Base-by-base conservation (phyloP, 2,888 invertebrate genomes). In the Xestia sexstrigata region DNA sequence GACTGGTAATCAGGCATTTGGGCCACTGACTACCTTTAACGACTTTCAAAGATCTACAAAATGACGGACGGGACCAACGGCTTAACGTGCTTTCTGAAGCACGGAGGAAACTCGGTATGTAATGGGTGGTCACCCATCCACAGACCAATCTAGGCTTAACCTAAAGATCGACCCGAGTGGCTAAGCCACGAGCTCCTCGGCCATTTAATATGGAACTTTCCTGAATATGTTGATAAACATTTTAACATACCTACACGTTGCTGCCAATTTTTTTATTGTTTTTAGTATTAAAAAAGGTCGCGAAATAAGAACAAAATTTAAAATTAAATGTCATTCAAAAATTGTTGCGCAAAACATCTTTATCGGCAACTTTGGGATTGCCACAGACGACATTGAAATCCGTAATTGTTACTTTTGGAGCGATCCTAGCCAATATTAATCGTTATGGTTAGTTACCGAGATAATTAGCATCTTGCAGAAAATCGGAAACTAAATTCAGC, bases 261-360 rank as follows among this genome's bases (percentile, higher is more conserved):
- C 23, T 23, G 23, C 7, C 11, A 42, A 13, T 42, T 17, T 45
- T 42, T 1, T 72, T 30, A 30, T 45, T 74, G 20, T 6, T n/a
- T 49, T 23, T 49, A 49, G 13, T 70, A n/a, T 4, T 47, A 47
- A 15, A 17, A 68, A 58, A 39, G 39, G 39, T 79, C 20, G 3
- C 7, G 7, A 47, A 70, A 68, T 30, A 39, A 58, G 11, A 78
- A 49, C 30, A 78, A 20, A 49, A 45, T 13, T 23, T 26, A 42
- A 20, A 52, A 35, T 35, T 26, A 13, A 63, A 62, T 49, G 60
- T 17, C 20, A 52, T 42, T 11, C 26, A 47, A n/a, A 79, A 26
- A 13, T 58, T 39, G n/a, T 47, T 30, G 13, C 47, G 20, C 11
- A 30, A 49, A 70, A 79, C 7, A n/a, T 30, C 4, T 23, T 55